Percentiles rank a stretch among this genome's conserved stretches.
Evolutionary conservation across 1,140 invertebrate species (phyloP).

Genomic region (Drosophila lacertosa): DNA sequence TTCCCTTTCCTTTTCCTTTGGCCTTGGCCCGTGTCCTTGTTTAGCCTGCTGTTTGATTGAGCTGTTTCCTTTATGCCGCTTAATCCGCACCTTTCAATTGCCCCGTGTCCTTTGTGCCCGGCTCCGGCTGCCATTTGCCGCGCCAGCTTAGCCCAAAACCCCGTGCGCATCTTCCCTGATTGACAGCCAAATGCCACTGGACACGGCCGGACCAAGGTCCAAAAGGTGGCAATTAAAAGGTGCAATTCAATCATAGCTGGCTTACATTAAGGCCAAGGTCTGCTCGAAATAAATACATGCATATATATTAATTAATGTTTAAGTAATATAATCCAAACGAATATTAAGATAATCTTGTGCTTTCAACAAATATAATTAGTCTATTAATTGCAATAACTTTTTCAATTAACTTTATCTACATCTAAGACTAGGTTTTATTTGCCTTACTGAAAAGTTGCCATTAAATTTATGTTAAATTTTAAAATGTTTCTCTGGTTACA

Average conservation of each 20-base stretch:
- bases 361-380: too few species aligned
- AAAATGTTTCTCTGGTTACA: too few species aligned
- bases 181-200: slow-evolving; percentile 67
- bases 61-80: slow-evolving; percentile 55
- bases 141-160: slow-evolving; percentile 69
- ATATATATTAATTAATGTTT: too few species aligned
- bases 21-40: slow-evolving; percentile 45
- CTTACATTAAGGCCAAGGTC: not conserved
- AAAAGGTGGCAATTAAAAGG: slow-evolving; percentile 7
- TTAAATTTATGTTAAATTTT: too few species aligned
- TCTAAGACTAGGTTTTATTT: too few species aligned
- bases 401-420: too few species aligned
- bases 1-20: slow-evolving; percentile 56
- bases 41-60: slow-evolving; percentile 78
- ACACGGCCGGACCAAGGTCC: slow-evolving; percentile 14
- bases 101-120: slow-evolving; percentile 24
- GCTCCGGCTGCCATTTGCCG: slow-evolving; percentile 35
- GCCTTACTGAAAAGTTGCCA: too few species aligned
- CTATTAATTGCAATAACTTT: too few species aligned
- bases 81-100: slow-evolving; percentile 69
- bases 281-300: not conserved
- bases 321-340: too few species aligned
- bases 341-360: too few species aligned
- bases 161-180: slow-evolving; percentile 58
- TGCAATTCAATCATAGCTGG: not conserved